These are phyloP conservation scores for Microcebus murinus DNA, from an alignment of 2,113 vertebrate genomes.

Conservation along the genomic window DNA sequence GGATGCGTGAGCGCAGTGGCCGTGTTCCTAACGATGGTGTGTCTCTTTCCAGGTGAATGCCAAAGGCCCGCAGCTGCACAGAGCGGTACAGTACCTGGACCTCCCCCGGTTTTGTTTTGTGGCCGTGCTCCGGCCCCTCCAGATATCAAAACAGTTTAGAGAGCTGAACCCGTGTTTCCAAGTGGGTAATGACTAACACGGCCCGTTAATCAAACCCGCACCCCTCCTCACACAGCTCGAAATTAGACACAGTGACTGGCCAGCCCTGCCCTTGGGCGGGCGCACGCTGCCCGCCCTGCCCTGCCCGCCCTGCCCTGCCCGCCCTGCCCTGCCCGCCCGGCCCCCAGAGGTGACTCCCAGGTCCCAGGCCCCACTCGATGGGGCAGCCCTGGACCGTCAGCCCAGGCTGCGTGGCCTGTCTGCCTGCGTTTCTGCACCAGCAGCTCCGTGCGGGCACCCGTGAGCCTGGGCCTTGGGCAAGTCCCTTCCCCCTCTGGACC, in stretches of 20 bases:
- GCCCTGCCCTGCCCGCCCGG: fast-evolving
- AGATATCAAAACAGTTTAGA: background rate
- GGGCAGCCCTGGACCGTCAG: background rate
- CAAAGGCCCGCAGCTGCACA: constrained; percentile 70
- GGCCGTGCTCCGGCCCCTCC: background rate
- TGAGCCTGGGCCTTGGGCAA: background rate
- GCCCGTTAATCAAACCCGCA: background rate
- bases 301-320: background rate
- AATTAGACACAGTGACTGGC: background rate
- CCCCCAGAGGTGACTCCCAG: background rate
- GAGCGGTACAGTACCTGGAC: constrained; percentile 85
- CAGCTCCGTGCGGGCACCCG: fast-evolving
- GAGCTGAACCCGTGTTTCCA: background rate
- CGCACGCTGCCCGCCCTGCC: background rate
- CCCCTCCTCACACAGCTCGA: background rate
- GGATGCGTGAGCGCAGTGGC: background rate
- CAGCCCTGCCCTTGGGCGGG: background rate
- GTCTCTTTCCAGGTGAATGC: constrained; percentile 85
- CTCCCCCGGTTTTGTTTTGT: background rate
- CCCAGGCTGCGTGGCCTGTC: background rate
- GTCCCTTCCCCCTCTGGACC: fast-evolving
- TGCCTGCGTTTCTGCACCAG: fast-evolving
- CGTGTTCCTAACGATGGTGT: fast-evolving
- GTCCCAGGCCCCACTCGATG: fast-evolving
- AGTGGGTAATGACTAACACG: background rate